Base-by-base conservation (phyloP, 2,797 vertebrate species). In the Distichodus sexfasciatus region DNA sequence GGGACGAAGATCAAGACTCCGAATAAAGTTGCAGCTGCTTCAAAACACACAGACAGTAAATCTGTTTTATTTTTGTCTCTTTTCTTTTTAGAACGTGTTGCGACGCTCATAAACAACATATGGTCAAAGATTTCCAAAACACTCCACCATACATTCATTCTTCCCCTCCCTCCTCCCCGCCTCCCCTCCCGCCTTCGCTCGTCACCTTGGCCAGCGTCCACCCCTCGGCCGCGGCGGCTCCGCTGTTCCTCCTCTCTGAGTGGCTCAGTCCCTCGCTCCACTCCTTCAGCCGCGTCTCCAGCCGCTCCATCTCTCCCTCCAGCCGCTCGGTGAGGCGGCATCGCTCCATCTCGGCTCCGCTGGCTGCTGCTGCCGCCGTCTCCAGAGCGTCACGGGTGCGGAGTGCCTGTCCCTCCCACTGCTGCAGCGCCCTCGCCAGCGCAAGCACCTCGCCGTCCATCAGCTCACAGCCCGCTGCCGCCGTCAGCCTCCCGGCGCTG, bases 131-230 rank as follows among this genome's bases (percentile, higher is more conserved):
- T 67, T 41, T 29, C 15, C 57, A 50, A 65, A 36, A 7, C 24
- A 31, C 31, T 38, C 15, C 54, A 9, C 67, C 51, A 41, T n/a
- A n/a, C n/a, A n/a, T n/a, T 74, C 40, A 47, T 68, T 48, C 2
- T 28, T 17, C 26, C 26, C 61, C 40, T 38, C 43, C 47, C 21
- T 53, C 36, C 26, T 24, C 28, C 46, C 11, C 19, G 26, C 55
- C 38, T 41, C 36, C 47, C 33, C 28, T 50, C 7, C 19, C 1
- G 7, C 35, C 54, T 48, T 17, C 38, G 8, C 9, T 3, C 73
- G 84, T 87, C 90, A 98, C 97, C 90, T 91, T 94, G 55, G 93
- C 94, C 72, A 88, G 85, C 53, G 88, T 91, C 96, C 96, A 99
- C 82, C 92, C 87, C 24, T 93, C 91, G 68, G 88, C 93, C 0